These are phyloP conservation scores for Prinia subflava DNA, from an alignment of 2,113 vertebrate genomes.

Conservation along the genomic window DNA sequence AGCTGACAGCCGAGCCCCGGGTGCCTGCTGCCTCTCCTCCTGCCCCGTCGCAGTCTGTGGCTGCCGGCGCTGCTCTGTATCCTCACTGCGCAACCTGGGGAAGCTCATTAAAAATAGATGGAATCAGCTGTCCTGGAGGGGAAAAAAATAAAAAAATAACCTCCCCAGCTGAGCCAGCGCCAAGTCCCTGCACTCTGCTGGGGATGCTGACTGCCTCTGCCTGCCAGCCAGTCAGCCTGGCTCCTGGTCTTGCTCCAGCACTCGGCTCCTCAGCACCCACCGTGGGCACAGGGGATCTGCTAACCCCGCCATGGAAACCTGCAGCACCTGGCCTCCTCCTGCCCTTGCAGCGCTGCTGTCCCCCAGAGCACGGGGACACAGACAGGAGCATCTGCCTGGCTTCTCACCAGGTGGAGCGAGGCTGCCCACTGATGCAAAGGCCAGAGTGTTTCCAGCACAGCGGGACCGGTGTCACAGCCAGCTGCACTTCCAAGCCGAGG, in stretches of 20 bases:
- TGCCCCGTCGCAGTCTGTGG: conserved; percentile 42
- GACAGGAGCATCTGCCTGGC: accelerated
- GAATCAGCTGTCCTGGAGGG: conserved; percentile 67
- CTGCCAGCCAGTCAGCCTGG: conserved; percentile 39
- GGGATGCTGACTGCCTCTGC: conserved; percentile 45
- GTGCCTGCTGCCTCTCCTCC: conserved; percentile 30
- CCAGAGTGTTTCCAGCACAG: neutral
- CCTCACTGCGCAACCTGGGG: conserved; percentile 71
- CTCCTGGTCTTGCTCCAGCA: conserved; percentile 20
- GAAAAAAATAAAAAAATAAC: conserved; percentile 33
- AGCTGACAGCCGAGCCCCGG: neutral
- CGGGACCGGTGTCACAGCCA: accelerated
- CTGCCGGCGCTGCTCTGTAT: conserved; percentile 56
- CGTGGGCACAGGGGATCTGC: conserved; percentile 3
- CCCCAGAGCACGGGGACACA: neutral
- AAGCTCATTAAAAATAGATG: conserved; percentile 85
- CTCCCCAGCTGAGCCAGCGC: conserved; percentile 60
- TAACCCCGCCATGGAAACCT: conserved; percentile 1
- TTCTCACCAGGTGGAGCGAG: neutral
- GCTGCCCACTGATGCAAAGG: neutral
- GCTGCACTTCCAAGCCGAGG: neutral
- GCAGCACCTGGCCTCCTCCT: neutral
- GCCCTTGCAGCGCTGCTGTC: conserved; percentile 56
- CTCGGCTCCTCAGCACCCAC: neutral
- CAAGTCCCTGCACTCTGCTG: conserved; percentile 1